Evolutionary conservation across 2,888 invertebrate genomes (phyloP).

Genomic region (Drosophila neutralis): DNA sequence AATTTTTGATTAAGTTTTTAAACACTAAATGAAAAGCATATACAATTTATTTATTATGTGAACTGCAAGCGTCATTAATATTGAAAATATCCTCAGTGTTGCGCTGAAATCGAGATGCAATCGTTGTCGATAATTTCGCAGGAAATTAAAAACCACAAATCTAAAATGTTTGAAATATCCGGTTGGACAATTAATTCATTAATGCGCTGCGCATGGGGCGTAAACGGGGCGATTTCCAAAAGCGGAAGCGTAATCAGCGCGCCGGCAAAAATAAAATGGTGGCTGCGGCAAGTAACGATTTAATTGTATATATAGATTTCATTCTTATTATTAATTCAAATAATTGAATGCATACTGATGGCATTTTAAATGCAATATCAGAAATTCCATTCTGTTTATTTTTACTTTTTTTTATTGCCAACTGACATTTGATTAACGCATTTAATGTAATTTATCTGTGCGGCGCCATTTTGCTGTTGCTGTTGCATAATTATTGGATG

Average conservation of each 20-base stretch:
- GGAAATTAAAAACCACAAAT: constrained; percentile 81
- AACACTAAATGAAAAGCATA: not conserved
- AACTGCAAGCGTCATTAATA: not conserved
- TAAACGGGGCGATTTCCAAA: constrained; percentile 20
- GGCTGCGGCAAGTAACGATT: constrained; percentile 42
- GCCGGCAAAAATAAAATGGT: constrained; percentile 44
- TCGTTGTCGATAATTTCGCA: constrained; percentile 65
- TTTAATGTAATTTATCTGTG: constrained; percentile 67
- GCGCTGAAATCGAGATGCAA: constrained; percentile 16
- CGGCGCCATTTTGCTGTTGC: constrained; percentile 6
- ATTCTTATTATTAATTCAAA: constrained; percentile 71
- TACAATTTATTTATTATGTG: not conserved
- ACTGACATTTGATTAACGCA: constrained; percentile 70
- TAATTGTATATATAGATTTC: constrained; percentile 38
- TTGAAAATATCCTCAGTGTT: not conserved
- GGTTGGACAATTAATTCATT: constrained; percentile 80
- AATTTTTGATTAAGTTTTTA: not conserved
- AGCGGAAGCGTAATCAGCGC: constrained; percentile 75
- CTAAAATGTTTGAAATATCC: constrained; percentile 81
- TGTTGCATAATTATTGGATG: constrained; percentile 67
- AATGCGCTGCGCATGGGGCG: constrained; percentile 38
- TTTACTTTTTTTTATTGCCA: not conserved
- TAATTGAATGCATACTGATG: constrained; percentile 69
- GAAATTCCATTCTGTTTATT: not conserved
- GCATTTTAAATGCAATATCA: constrained; percentile 58